phyloP scores from a whole-genome alignment of 2,113 vertebrate species.

The Clupea harengus region DNA sequence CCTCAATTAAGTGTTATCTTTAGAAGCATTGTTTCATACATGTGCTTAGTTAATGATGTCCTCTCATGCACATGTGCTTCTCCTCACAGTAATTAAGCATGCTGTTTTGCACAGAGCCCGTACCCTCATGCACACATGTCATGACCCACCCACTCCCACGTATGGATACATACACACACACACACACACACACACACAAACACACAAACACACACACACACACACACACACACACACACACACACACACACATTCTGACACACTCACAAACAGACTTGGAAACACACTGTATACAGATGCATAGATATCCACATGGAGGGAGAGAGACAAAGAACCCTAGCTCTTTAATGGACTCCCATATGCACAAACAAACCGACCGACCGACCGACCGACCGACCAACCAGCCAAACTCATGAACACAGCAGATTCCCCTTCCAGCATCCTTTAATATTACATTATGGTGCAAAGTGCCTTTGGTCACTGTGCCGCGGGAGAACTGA shows the following conservation, averaged over 20 bases:
- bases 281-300: not conserved
- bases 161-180: conserved; percentile 39
- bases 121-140: conserved; percentile 57
- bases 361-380: not conserved
- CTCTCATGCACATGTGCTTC: conserved; percentile 53
- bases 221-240: conserved; percentile 12
- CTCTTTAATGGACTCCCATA: not conserved
- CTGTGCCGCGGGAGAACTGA: conserved; percentile 17
- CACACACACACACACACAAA: conserved; percentile 27
- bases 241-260: not conserved
- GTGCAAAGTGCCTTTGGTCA: conserved; percentile 21
- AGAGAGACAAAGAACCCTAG: not conserved
- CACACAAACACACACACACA: conserved; percentile 19
- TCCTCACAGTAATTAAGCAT: conserved; percentile 65
- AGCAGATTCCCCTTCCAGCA: not conserved
- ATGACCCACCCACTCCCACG: conserved; percentile 53
- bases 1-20: conserved; percentile 57
- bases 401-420: not conserved
- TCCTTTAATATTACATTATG: conserved; percentile 30
- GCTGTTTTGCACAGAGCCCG: conserved; percentile 51
- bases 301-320: conserved; percentile 15
- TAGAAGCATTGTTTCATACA: conserved; percentile 48
- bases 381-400: not conserved
- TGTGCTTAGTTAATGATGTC: conserved; percentile 66
- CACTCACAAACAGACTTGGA: conserved; percentile 14